phyloP scores from a whole-genome alignment of 2,888 invertebrate species.

The Heteropelma amictum region DNA sequence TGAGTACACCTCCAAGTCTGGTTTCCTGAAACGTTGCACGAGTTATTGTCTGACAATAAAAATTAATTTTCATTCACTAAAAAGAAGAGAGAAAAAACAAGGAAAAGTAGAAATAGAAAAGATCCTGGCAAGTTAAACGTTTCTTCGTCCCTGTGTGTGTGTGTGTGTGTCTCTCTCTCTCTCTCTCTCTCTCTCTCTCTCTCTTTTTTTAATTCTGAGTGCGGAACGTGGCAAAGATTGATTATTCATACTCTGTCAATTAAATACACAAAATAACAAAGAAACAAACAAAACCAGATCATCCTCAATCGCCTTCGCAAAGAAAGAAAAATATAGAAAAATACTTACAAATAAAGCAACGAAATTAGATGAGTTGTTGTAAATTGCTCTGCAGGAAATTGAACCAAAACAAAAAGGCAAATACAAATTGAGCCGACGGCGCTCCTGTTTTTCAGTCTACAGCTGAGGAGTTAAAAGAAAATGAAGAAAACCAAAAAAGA shows the following conservation, averaged over 20 bases:
- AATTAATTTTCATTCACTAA: constrained; percentile 21
- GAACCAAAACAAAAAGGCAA: neutral
- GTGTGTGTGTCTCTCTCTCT: constrained; percentile 11
- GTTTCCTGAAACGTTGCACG: neutral
- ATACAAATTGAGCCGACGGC: neutral
- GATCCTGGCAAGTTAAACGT: constrained; percentile 33
- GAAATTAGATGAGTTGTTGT: constrained; percentile 24
- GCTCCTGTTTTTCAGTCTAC: neutral
- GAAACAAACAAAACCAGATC: neutral
- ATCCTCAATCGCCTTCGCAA: constrained; percentile 26
- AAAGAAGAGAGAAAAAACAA: constrained; percentile 3
- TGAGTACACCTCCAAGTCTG: neutral
- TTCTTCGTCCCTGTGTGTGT: constrained; percentile 34
- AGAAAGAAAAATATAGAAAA: constrained; percentile 8
- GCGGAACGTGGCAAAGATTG: constrained; percentile 22
- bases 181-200: constrained; percentile 5
- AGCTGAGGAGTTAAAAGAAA: neutral
- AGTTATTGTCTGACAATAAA: constrained; percentile 51
- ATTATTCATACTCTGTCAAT: constrained; percentile 54
- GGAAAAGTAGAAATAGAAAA: constrained; percentile 11
- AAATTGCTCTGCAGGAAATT: constrained; percentile 6
- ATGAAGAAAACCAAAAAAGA: neutral
- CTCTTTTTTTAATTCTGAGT: constrained; percentile 3
- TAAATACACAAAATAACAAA: constrained; percentile 31
- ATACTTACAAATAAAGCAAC: neutral